phyloP scores from a whole-genome alignment of 1,140 invertebrate species.

The Steinernema khuongi region DNA sequence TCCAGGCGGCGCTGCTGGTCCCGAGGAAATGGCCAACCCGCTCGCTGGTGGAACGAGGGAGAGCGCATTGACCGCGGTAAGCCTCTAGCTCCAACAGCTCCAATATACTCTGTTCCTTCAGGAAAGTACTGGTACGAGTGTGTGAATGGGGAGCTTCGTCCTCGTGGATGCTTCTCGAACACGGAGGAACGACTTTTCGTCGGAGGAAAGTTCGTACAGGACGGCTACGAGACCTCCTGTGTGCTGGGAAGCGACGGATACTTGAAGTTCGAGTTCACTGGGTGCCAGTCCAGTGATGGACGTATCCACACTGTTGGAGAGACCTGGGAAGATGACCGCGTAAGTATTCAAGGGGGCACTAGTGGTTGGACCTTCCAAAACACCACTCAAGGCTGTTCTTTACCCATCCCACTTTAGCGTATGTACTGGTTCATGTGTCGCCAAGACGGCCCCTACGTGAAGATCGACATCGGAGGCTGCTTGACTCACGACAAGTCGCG shows the following conservation, averaged over 20 bases:
- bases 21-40: constrained; percentile 29
- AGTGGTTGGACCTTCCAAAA: background rate
- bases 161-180: constrained; percentile 29
- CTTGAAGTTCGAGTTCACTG: constrained; percentile 37
- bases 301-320: constrained; percentile 26
- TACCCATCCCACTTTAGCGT: constrained; percentile 15
- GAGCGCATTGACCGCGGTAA: constrained; percentile 32
- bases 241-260: constrained; percentile 35
- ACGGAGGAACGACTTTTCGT: constrained; percentile 24
- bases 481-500: constrained; percentile 36
- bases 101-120: constrained; percentile 18
- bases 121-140: constrained; percentile 40
- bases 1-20: constrained; percentile 29
- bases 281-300: constrained; percentile 30
- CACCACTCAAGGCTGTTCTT: background rate
- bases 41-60: constrained; percentile 41
- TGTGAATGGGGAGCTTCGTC: constrained; percentile 26
- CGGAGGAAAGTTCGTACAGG: constrained; percentile 28
- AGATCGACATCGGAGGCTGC: constrained; percentile 33
- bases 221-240: constrained; percentile 34
- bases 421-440: constrained; percentile 37
- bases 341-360: background rate
- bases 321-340: constrained; percentile 36
- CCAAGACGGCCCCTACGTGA: constrained; percentile 33
- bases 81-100: background rate